phyloP scores from a whole-genome alignment of 2,888 invertebrate genomes.

The Pelosia muscerda region DNA sequence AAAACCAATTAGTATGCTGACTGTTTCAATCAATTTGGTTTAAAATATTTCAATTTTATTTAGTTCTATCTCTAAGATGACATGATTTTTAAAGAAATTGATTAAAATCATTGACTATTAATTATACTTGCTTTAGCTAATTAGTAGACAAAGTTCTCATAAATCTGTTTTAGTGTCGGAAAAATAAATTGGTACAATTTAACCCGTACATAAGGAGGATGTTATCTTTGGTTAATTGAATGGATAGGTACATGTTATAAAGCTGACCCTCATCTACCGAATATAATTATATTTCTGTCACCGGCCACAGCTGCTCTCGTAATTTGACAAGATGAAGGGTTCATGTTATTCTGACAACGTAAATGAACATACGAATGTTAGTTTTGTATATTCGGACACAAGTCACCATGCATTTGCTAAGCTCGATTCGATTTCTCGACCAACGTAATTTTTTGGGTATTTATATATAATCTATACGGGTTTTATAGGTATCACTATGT shows the following conservation, averaged over 20 bases:
- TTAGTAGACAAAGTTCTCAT: neutral
- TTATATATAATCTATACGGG: no score
- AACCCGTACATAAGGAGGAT: conserved; percentile 11
- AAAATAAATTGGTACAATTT: conserved; percentile 13
- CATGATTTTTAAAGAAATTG: neutral
- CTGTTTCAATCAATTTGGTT: no score
- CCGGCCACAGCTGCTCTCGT: conserved; percentile 16
- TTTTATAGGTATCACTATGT: no score
- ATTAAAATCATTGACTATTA: no score
- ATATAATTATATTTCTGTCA: conserved; percentile 23
- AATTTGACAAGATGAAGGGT: conserved; percentile 21
- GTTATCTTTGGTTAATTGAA: conserved; percentile 25
- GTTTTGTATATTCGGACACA: neutral
- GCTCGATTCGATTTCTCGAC: neutral
- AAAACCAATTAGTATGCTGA: no score
- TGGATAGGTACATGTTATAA: conserved; percentile 21
- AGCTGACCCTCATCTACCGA: conserved; percentile 22
- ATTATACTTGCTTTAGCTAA: neutral
- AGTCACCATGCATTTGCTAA: neutral
- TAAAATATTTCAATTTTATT: no score
- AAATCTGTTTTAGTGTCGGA: neutral
- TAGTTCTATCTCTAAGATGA: no score
- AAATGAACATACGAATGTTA: neutral
- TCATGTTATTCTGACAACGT: neutral
- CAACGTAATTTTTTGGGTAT: neutral